Evolutionary conservation across 1,140 invertebrate species (phyloP).

Genomic region (Aradophagus sp.): DNA sequence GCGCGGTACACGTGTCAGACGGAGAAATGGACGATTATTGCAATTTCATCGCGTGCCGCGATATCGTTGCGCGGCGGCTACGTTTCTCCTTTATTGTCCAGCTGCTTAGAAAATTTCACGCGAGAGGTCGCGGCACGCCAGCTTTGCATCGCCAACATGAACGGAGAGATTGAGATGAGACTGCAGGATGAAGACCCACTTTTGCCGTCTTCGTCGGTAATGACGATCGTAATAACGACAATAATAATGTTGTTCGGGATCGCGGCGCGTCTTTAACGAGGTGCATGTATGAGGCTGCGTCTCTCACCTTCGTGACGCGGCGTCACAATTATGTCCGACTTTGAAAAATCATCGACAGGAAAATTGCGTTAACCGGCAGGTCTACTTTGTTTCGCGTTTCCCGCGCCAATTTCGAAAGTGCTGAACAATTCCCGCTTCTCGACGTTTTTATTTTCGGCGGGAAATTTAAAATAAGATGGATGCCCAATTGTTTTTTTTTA

Average conservation of each 20-base stretch:
- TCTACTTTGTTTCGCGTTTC: too few relatives aligned
- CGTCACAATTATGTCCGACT: slow-evolving; percentile 13
- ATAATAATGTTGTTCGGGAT: slow-evolving; percentile 48
- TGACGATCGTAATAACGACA: slow-evolving; percentile 50
- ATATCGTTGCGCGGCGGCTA: slow-evolving; percentile 39
- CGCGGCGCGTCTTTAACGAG: slow-evolving; percentile 43
- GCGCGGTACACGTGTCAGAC: slow-evolving; percentile 38
- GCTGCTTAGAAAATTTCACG: slow-evolving; percentile 47
- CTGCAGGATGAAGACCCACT: slow-evolving; percentile 47
- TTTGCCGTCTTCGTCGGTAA: slow-evolving; percentile 36
- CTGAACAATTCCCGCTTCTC: too few relatives aligned
- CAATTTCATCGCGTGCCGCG: slow-evolving; percentile 56
- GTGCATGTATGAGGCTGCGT: slow-evolving; percentile 22
- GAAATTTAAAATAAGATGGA: too few relatives aligned
- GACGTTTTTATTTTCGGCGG: too few relatives aligned
- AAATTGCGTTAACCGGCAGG: too few relatives aligned
- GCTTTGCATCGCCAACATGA: slow-evolving; percentile 42
- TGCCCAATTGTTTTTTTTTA: too few relatives aligned
- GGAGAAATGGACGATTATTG: slow-evolving; percentile 55
- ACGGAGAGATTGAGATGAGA: slow-evolving; percentile 47
- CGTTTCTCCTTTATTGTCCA: slow-evolving; percentile 42
- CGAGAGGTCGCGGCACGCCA: slow-evolving; percentile 45
- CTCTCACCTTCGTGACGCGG: slow-evolving; percentile 34
- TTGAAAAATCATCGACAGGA: slow-evolving; percentile 19
- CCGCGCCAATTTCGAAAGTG: too few relatives aligned